Evolutionary conservation across 2,797 vertebrate species (phyloP).

Genomic region (Falco novaeseelandiae): DNA sequence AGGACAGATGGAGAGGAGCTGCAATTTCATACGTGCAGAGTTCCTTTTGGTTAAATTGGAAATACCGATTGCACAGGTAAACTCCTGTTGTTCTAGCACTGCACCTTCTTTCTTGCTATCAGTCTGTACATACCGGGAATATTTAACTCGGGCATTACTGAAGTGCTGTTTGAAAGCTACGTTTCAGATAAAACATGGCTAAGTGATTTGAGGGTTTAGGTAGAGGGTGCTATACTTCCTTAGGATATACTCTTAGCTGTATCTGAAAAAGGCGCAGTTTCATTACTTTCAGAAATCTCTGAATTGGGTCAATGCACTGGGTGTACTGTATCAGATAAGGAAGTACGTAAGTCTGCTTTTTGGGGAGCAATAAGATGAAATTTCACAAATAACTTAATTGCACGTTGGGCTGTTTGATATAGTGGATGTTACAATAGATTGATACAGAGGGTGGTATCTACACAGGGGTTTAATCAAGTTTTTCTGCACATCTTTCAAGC

Average conservation of each 20-base stretch:
- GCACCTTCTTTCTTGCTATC: background rate
- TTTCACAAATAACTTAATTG: background rate
- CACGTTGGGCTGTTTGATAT: background rate
- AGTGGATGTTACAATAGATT: background rate
- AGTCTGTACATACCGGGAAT: background rate
- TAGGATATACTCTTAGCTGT: background rate
- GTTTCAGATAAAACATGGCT: background rate
- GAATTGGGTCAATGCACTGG: background rate
- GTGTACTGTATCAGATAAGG: background rate
- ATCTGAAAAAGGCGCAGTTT: slow-evolving; percentile 24
- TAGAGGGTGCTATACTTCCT: background rate
- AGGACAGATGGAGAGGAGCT: background rate
- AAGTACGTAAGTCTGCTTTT: background rate
- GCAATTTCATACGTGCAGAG: background rate
- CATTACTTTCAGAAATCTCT: background rate
- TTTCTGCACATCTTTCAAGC: background rate
- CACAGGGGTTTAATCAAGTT: background rate
- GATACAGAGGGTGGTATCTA: background rate
- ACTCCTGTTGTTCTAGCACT: background rate
- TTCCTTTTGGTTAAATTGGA: background rate
- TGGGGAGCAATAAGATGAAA: background rate
- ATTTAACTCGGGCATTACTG: background rate
- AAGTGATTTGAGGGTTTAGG: background rate
- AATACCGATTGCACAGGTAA: background rate
- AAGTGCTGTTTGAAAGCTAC: background rate